Evolutionary conservation across 1,140 invertebrate species (phyloP).

Genomic region (Lasaia peninsularis): DNA sequence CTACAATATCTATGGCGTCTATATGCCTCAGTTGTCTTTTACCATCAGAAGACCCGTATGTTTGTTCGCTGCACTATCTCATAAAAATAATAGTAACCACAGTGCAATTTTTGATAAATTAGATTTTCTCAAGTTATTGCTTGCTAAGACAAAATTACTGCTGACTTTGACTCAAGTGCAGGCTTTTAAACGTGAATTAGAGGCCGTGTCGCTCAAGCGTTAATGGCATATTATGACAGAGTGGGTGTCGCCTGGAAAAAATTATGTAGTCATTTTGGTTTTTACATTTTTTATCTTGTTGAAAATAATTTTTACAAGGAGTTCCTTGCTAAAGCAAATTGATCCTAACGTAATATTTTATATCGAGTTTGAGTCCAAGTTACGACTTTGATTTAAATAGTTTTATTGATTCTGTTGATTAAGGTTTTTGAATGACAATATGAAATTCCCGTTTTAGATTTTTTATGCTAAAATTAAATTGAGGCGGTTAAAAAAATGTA

Average conservation of each 20-base stretch:
- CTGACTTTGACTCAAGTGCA: constrained; percentile 73
- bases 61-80: too few species aligned
- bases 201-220: constrained; percentile 64
- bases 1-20: too few species aligned
- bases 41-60: too few species aligned
- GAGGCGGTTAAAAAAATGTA: too few species aligned
- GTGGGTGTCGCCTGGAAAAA: constrained; percentile 58
- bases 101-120: constrained; percentile 71
- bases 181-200: constrained; percentile 75
- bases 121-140: constrained; percentile 70
- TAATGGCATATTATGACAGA: constrained; percentile 72
- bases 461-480: too few species aligned
- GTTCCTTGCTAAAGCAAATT: background rate
- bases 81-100: constrained; percentile 52
- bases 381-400: too few species aligned
- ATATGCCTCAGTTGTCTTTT: too few species aligned
- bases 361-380: too few species aligned
- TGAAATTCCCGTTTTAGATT: too few species aligned
- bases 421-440: too few species aligned
- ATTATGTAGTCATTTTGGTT: constrained; percentile 52
- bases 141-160: constrained; percentile 72
- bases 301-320: constrained; percentile 12
- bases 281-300: constrained; percentile 12
- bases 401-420: too few species aligned
- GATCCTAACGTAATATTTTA: background rate